phyloP scores from a whole-genome alignment of 2,797 vertebrate genomes.

The Acanthopagrus latus region DNA sequence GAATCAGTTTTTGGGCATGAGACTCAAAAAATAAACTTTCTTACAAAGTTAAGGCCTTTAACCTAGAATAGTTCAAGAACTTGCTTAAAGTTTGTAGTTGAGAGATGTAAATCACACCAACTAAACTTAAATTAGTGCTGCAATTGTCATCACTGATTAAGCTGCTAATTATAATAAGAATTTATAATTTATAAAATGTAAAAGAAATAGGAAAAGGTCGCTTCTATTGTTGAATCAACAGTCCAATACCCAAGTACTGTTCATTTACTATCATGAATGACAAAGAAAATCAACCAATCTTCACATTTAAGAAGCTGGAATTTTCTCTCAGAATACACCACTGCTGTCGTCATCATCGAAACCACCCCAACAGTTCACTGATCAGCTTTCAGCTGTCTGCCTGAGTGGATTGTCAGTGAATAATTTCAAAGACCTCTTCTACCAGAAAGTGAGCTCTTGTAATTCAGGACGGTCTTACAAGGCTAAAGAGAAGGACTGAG shows the following conservation, averaged over 20 bases:
- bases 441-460: slow-evolving; percentile 14
- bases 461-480: slow-evolving; percentile 27
- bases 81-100: neutral
- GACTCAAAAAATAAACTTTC: too few species aligned
- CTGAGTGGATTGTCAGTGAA: neutral
- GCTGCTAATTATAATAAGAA: too few species aligned
- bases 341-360: neutral
- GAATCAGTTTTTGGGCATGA: too few species aligned
- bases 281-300: too few species aligned
- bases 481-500: slow-evolving; percentile 16
- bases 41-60: too few species aligned
- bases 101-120: neutral
- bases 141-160: too few species aligned
- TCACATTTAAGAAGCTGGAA: too few species aligned
- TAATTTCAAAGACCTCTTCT: neutral
- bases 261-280: too few species aligned
- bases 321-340: neutral
- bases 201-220: too few species aligned
- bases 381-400: neutral
- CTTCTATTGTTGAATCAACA: too few species aligned
- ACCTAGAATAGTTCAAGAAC: neutral
- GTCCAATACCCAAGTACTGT: too few species aligned
- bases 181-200: too few species aligned
- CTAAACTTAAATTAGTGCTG: neutral
- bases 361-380: neutral